Conservation (phyloP, 2,797 vertebrate genomes). For the Enteromius fasciolatus region DNA sequence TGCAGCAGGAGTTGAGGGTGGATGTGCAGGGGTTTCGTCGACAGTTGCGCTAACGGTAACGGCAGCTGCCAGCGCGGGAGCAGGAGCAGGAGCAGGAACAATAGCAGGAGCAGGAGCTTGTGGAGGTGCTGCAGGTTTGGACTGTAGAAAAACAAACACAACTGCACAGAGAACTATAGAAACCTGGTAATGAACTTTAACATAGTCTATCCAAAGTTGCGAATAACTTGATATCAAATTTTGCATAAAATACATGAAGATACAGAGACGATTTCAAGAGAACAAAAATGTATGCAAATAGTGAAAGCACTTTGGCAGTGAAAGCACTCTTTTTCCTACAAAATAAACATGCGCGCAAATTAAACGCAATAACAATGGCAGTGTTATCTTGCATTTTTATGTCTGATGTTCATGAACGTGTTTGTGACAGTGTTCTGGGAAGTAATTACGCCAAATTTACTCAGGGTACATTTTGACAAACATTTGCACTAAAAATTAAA, state of each 20-base stretch:
- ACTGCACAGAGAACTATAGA: conserved; percentile 39
- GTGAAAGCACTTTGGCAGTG: neutral
- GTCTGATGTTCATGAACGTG: neutral
- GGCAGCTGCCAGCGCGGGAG: neutral
- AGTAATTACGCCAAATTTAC: neutral
- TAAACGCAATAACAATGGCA: neutral
- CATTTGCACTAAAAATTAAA: neutral
- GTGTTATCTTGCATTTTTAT: neutral
- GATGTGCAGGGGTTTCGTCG: conserved; percentile 19
- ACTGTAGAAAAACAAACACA: conserved; percentile 63
- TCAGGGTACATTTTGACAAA: neutral
- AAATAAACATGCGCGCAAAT: neutral
- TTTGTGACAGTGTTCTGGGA: neutral
- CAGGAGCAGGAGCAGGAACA: conserved; percentile 36
- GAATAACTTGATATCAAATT: neutral
- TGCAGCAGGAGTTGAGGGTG: conserved; percentile 41
- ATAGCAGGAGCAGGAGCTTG: conserved; percentile 43
- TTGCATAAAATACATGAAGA: neutral
- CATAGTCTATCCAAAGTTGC: neutral
- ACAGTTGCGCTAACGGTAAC: neutral
- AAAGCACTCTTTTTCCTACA: neutral
- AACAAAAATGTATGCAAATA: neutral
- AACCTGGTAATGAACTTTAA: neutral
- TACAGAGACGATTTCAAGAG: neutral
- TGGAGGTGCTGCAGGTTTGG: conserved; percentile 68